Evolutionary conservation across 2,888 invertebrate genomes (phyloP), one percentile per base, ranked within the genome.

Genomic region (Melinaea menophilus): DNA sequence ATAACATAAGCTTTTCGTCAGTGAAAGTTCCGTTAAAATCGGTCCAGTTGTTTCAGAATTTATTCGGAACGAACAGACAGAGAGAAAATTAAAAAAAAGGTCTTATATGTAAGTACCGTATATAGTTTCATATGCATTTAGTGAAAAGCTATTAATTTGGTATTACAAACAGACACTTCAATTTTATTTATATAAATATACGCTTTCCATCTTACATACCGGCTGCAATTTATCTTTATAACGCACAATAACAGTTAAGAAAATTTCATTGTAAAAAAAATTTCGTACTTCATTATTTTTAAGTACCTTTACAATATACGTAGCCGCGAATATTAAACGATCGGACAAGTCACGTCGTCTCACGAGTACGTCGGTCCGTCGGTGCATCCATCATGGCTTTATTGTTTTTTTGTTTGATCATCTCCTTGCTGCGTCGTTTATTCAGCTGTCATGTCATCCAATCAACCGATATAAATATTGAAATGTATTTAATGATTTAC

Each of bases 301-400:
- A 51, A 51, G 51, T 11, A 31, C 7, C 51, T 51, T 9, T 31
- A 51, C 51, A 31, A 51, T 41, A 9, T 11, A 41, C 7, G 11
- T 51, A 51, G 11, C 51, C 31, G 51, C 51, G 51, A 51, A 51
- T 51, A 11, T 31, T 31, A 51, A 51, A 51, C 51, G 31, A 51
- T 31, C n/a, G 31, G 51, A 51, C 31, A 51, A 51, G 5, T 51
- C 31, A 51, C 3, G 51, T 31, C 51, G 51, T 51, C 51, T 46
- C 51, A 51, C 22, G 51, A 58, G 51, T 64, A 48, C 55, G 48
- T 61, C 58, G 58, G 61, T 60, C 60, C 56, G 58, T 61, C 56
- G 55, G 57, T 58, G 56, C 64, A 64, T 64, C 45, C 58, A 56
- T 61, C 64, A 61, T 61, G 41, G 56, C 64, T 56, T 61, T 56